Base-by-base conservation (phyloP, 2,113 vertebrate genomes). In the Macrotis lagotis region DNA sequence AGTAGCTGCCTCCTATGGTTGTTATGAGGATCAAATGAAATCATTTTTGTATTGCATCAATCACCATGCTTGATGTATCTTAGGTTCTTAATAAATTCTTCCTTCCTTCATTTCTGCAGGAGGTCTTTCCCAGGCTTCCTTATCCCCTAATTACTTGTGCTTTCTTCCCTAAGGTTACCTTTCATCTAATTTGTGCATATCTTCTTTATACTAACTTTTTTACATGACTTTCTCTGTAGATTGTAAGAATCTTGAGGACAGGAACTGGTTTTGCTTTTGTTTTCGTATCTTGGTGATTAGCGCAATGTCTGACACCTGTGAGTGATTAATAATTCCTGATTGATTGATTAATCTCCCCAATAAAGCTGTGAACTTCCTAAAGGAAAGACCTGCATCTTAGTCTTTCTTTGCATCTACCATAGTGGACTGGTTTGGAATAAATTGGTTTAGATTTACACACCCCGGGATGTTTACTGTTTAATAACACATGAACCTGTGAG, bases 401-500 rank as follows among this genome's bases (percentile, higher is more conserved):
- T 44, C 66, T 83, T 83, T 44, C 66, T 22, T 44, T 83, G 66
- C 37, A 83, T n/a, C 37, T 6, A 83, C 66, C n/a, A 83, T 44
- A 83, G 66, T 83, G 12, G 37, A n/a, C 5, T 83, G 3, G 66
- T 44, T 44, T 22, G n/a, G 66, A 83, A 83, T 83, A 83, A 83
- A 83, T 83, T 83, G 66, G 66, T 37, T 83, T 83, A 83, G 66
- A 83, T 83, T 83, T 83, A 83, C 66, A 83, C 66, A 83, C n/a
- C 66, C 66, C 6, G 37, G 66, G 66, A 83, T 83, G 66, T 83
- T 83, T 83, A 83, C 66, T 83, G 66, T 83, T 83, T 83, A 83
- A 83, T 83, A 83, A 83, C 66, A 83, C 66, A 83, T 83, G 66
- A 83, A 83, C 66, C 66, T 83, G 66, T 83, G 66, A 83, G 66